These are phyloP conservation scores for Drosophila paranaensis DNA, from an alignment of 2,888 invertebrate species.

Conservation along the genomic window DNA sequence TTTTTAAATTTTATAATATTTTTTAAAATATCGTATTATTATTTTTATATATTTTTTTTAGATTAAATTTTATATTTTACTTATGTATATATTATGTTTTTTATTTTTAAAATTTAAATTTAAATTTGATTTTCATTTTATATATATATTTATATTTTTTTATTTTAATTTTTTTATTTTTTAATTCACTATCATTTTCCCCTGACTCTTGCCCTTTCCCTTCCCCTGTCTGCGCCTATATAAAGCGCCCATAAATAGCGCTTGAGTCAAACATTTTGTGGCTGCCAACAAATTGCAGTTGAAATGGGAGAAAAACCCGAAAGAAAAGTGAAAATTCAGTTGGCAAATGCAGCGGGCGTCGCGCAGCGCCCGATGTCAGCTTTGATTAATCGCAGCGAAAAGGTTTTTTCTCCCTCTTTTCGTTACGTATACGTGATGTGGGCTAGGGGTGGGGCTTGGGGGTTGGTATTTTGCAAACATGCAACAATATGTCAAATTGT, in stretches of 20 bases:
- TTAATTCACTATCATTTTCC: not conserved
- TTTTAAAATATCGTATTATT: no score
- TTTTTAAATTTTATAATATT: no score
- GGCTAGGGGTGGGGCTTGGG: no score
- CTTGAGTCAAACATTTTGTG: conserved; percentile 11
- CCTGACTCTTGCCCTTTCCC: not conserved
- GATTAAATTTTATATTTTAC: no score
- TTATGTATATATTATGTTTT: no score
- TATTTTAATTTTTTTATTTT: not conserved
- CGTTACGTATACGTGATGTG: conserved; percentile 17
- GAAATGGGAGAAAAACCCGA: conserved; percentile 29
- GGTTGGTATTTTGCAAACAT: conserved; percentile 1
- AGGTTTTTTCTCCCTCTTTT: not conserved
- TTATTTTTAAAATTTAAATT: no score
- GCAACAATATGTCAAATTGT: conserved; percentile 52
- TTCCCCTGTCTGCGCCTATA: not conserved
- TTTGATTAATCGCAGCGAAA: conserved; percentile 48
- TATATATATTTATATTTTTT: not conserved
- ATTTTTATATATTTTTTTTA: no score
- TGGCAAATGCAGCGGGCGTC: conserved; percentile 49
- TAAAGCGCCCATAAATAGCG: not conserved
- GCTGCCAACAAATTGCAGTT: conserved; percentile 41
- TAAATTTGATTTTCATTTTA: no score
- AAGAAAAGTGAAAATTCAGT: conserved; percentile 31
- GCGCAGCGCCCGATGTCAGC: conserved; percentile 16